Conservation (phyloP, 2,888 invertebrate species). For the Philereme transversata region DNA sequence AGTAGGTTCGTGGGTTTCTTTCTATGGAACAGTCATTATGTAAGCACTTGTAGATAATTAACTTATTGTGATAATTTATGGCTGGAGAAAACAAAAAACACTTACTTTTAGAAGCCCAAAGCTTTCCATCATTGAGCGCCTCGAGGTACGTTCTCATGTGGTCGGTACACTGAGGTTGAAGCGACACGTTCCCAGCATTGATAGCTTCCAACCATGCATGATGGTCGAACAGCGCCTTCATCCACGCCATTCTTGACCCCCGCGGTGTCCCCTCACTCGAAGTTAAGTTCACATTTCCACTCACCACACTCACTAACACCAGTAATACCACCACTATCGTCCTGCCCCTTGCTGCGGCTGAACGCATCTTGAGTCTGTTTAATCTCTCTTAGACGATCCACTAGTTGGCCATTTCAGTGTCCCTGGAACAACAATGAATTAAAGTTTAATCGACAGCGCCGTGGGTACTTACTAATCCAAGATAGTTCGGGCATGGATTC, state of each 20-base stretch:
- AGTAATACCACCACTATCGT: conserved; percentile 64
- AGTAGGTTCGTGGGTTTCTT: background rate
- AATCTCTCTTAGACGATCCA: conserved; percentile 24
- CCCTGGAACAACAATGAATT: conserved; percentile 46
- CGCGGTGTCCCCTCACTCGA: conserved; percentile 37
- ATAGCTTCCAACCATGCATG: conserved; percentile 80
- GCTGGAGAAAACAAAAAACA: conserved; percentile 40
- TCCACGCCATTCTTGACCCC: conserved; percentile 85
- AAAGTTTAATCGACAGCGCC: conserved; percentile 24
- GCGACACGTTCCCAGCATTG: conserved; percentile 70
- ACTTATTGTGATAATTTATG: no score
- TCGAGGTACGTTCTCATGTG: conserved; percentile 82
- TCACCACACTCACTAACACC: conserved; percentile 73
- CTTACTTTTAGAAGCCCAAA: conserved; percentile 93
- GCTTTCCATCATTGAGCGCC: conserved; percentile 86
- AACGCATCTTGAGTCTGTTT: conserved; percentile 38
- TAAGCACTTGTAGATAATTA: no score
- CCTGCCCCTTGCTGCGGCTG: conserved; percentile 41
- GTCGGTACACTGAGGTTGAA: conserved; percentile 75
- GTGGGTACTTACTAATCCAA: conserved; percentile 11
- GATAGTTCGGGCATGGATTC: conserved; percentile 6
- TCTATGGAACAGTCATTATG: background rate
- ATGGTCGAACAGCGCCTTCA: conserved; percentile 86
- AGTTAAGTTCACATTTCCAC: conserved; percentile 66
- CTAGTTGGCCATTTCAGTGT: conserved; percentile 34